Conservation (phyloP, 2,113 vertebrate species). For the Baryphthengus martii region DNA sequence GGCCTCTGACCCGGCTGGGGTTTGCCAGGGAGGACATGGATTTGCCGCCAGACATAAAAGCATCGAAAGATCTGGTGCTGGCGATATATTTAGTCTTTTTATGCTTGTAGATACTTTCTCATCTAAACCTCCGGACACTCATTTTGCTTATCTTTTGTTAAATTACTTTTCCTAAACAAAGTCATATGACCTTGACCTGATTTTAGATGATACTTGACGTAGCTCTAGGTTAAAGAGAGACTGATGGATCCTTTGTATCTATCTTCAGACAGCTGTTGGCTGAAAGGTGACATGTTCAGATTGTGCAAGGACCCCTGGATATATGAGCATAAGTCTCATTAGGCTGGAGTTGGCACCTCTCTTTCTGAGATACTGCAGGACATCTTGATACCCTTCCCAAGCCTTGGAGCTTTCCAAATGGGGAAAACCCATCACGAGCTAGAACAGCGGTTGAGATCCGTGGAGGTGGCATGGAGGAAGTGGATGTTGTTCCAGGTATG, state of each 20-base stretch:
- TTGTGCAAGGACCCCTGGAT: neutral
- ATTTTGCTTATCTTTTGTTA: neutral
- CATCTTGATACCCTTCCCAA: neutral
- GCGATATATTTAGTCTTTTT: neutral
- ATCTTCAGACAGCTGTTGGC: neutral
- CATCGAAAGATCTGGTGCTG: neutral
- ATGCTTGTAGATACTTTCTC: neutral
- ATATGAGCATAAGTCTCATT: neutral
- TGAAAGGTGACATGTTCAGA: neutral
- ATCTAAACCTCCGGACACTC: neutral
- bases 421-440: neutral
- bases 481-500: neutral
- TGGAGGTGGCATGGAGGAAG: neutral
- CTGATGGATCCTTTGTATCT: neutral
- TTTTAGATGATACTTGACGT: neutral
- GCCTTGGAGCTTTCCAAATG: neutral
- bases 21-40: neutral
- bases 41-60: neutral
- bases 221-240: neutral
- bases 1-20: neutral
- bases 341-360: neutral
- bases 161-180: neutral
- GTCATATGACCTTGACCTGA: neutral
- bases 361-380: neutral
- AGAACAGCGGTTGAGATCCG: neutral